These are phyloP conservation scores for Meda fulgida DNA, from an alignment of 2,797 vertebrate species.

Conservation along the genomic window DNA sequence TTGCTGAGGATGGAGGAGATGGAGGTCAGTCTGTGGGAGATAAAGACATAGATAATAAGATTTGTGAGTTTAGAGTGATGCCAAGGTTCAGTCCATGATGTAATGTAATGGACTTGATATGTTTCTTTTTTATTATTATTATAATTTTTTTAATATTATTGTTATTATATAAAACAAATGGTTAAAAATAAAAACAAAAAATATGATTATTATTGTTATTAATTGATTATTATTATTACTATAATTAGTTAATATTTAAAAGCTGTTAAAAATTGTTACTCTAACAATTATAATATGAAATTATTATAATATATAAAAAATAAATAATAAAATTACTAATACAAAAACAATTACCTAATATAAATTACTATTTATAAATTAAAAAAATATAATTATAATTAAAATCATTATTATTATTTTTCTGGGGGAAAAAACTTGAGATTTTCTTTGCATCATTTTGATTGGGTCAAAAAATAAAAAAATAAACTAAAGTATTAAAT, in stretches of 20 bases:
- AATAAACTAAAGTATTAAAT: neutral
- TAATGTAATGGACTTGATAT: neutral
- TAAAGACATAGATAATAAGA: neutral
- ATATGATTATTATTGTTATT: too few relatives aligned
- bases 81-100: neutral
- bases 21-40: constrained; percentile 82
- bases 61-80: neutral
- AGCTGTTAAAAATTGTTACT: too few relatives aligned
- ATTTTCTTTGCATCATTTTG: neutral
- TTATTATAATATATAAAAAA: neutral
- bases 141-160: neutral
- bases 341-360: too few relatives aligned
- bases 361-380: too few relatives aligned
- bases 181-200: neutral
- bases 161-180: neutral
- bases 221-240: too few relatives aligned
- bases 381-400: too few relatives aligned
- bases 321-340: too few relatives aligned
- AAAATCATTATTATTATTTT: neutral
- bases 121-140: neutral
- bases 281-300: neutral
- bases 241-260: too few relatives aligned
- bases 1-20: constrained; percentile 95
- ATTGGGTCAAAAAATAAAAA: neutral
- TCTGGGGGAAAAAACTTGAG: fast-evolving